phyloP scores from a whole-genome alignment of 2,888 invertebrate species.

The Tachina fera region DNA sequence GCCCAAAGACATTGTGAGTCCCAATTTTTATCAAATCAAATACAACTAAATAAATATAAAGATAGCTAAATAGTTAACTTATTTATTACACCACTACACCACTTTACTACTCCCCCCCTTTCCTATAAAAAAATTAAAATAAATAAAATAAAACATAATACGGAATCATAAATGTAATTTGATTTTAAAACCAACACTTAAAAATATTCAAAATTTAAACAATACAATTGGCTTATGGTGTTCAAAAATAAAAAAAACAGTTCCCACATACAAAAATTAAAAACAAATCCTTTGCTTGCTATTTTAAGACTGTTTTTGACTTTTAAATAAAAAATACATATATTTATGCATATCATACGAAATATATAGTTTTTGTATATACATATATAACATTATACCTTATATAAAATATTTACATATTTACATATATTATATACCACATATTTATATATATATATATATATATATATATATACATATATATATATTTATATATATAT shows the following conservation, averaged over 20 bases:
- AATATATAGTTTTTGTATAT: conserved; percentile 1
- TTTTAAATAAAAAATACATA: conserved; percentile 26
- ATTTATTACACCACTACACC: conserved; percentile 28
- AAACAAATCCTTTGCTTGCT: conserved; percentile 53
- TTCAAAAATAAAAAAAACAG: conserved; percentile 39
- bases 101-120: conserved; percentile 32
- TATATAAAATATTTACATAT: background rate
- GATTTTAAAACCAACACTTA: background rate
- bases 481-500: background rate
- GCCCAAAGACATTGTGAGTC: conserved; percentile 81
- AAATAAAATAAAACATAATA: conserved; percentile 9
- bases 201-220: conserved; percentile 26
- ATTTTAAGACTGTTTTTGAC: conserved; percentile 41
- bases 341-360: conserved; percentile 25
- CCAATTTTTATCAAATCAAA: conserved; percentile 52
- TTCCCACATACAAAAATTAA: background rate
- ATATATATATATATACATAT: conserved; percentile 18
- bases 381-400: background rate
- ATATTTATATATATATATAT: background rate
- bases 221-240: conserved; percentile 43
- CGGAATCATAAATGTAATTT: background rate
- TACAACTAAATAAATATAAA: conserved; percentile 1
- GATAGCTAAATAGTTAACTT: conserved; percentile 1
- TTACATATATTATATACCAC: background rate
- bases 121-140: conserved; percentile 27